Base-by-base conservation (phyloP, 2,888 invertebrate genomes). In the Eupithecia centaureata region DNA sequence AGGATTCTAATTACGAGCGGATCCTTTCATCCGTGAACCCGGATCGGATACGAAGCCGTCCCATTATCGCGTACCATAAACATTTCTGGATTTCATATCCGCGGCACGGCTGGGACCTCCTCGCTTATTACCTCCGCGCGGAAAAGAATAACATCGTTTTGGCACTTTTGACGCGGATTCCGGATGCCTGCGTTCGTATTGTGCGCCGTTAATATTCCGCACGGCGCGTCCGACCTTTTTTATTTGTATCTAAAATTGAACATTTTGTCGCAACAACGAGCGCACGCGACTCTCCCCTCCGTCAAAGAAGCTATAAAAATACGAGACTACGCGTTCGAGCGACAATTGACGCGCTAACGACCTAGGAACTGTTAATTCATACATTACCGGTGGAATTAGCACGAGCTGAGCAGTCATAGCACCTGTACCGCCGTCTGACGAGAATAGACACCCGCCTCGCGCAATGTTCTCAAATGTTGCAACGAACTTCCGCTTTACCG, bases 231-330 rank as follows among this genome's bases (percentile, higher is more conserved):
- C 89, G 91, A 91, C 92, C 93, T 93, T 92, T 93, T 93, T 92
- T 92, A 92, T 93, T 93, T 92, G 92, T 92, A 92, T 92, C 92
- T 91, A 92, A 92, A 93, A 92, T 92, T 92, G 92, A 91, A 92
- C 92, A 91, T 92, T 93, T 92, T 92, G 93, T 92, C 86, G 91
- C 87, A 88, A 89, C 91, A 90, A 91, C 90, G 92, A 88, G 89
- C 88, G 86, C 84, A 82, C 82, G 86, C 86, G 83, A 79, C 80
- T 81, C 80, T 85, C 88, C 88, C 89, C 86, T 87, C 81, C 80
- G 83, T 76, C 82, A 85, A 86, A 88, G 87, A 81, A 87, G 84
- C 86, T 85, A 92, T 91, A 91, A 92, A 91, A 91, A 89, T 88
- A 87, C 84, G 80, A 88, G 86, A 82, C 81, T 83, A 75, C 78